These are phyloP conservation scores for Aphaenogaster ashmeadi DNA, from an alignment of 1,140 invertebrate species.

Conservation along the genomic window DNA sequence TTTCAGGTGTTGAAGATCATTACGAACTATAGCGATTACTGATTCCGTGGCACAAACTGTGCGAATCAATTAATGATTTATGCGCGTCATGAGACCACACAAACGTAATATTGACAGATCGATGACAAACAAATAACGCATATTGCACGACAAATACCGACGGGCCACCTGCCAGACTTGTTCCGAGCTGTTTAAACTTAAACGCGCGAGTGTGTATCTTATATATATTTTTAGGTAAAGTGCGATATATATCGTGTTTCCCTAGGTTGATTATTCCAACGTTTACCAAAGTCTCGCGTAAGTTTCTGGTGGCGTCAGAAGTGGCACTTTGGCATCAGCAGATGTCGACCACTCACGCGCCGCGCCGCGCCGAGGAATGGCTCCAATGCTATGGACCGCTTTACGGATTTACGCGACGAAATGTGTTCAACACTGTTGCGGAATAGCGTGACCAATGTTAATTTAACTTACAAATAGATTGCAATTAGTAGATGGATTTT, in stretches of 20 bases:
- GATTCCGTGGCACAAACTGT: neutral
- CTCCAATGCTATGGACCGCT: neutral
- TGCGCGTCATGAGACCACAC: neutral
- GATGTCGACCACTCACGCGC: neutral
- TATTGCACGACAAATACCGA: neutral
- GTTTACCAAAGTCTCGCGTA: neutral
- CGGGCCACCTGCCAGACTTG: conserved; percentile 20
- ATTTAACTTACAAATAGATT: conserved; percentile 1
- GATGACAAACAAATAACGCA: conserved; percentile 24
- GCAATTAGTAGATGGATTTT: neutral
- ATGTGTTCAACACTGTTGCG: neutral
- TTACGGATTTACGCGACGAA: neutral
- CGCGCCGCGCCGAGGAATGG: neutral
- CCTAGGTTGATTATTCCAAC: conserved; percentile 1
- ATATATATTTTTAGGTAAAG: conserved; percentile 16
- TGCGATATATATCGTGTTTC: conserved; percentile 1
- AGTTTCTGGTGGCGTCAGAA: neutral
- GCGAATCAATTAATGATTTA: conserved; percentile 25
- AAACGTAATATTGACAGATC: neutral
- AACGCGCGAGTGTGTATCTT: neutral
- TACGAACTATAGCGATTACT: neutral
- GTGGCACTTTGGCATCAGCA: neutral
- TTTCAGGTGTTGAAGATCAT: neutral
- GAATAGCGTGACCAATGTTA: neutral
- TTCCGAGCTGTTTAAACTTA: conserved; percentile 32